A percentile compares a stretch with the other conserved stretches of the same genome.
phyloP scores from a whole-genome alignment of 2,888 invertebrate species.

The Chymomyza procnemis region DNA sequence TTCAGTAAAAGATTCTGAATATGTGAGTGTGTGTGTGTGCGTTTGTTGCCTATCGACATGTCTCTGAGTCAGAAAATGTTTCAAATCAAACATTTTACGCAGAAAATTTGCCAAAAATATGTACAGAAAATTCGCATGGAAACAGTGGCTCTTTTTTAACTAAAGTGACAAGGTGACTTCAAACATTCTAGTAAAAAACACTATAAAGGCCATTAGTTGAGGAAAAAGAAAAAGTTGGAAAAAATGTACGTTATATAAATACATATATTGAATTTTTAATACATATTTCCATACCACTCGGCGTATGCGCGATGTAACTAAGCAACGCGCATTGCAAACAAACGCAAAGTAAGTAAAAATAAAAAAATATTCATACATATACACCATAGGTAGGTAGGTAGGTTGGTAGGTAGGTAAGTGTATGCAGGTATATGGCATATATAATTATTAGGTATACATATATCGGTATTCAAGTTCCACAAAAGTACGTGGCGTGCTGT shows the following conservation, averaged over 20 bases:
- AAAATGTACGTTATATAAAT: conserved; percentile 48
- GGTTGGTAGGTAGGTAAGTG: not conserved
- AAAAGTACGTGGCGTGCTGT: not conserved
- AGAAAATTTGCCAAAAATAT: conserved; percentile 63
- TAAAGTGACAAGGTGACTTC: conserved; percentile 40
- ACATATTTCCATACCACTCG: conserved; percentile 10
- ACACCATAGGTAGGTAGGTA: no score
- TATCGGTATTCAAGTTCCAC: conserved; percentile 12
- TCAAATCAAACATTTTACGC: conserved; percentile 70
- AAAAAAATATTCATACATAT: conserved; percentile 38
- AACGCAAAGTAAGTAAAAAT: not conserved
- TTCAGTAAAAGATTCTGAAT: not conserved
- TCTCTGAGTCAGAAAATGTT: conserved; percentile 72
- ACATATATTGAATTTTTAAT: no score
- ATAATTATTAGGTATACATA: conserved; percentile 24
- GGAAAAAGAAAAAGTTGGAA: conserved; percentile 41
- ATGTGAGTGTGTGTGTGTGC: not conserved
- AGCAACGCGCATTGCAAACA: not conserved
- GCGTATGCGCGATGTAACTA: conserved; percentile 51
- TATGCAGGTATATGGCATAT: conserved; percentile 1
- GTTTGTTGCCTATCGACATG: conserved; percentile 42
- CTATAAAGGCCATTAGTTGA: conserved; percentile 25
- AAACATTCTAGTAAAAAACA: conserved; percentile 39
- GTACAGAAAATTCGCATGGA: conserved; percentile 65
- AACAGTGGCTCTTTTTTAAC: conserved; percentile 46